phyloP scores from a whole-genome alignment of 2,113 vertebrate genomes.

The Chlorodrepanis virens region DNA sequence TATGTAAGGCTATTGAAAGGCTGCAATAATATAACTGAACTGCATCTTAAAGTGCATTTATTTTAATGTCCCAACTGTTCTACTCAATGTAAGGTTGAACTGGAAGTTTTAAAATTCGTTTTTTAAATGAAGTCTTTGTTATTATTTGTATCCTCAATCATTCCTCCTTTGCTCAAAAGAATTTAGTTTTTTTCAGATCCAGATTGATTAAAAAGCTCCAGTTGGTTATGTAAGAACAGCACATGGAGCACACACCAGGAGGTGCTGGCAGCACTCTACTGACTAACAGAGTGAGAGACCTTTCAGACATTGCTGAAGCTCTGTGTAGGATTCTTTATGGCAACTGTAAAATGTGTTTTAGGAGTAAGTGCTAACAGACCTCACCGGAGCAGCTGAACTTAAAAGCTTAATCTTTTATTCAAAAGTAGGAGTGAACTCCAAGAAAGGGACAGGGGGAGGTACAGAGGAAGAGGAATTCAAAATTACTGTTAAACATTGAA shows the following conservation, averaged over 20 bases:
- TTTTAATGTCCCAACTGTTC: neutral
- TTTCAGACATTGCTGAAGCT: neutral
- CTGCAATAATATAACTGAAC: neutral
- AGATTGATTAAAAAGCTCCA: neutral
- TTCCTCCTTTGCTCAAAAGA: neutral
- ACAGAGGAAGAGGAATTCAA: neutral
- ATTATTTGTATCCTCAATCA: neutral
- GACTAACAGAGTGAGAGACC: neutral
- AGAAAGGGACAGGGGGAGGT: neutral
- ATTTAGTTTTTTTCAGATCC: neutral
- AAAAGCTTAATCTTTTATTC: neutral
- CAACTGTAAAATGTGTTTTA: neutral
- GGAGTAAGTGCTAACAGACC: neutral
- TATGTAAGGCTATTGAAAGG: neutral
- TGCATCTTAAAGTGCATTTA: neutral
- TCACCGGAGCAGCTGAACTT: neutral
- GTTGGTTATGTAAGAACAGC: neutral
- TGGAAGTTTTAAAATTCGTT: neutral
- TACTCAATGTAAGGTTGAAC: neutral
- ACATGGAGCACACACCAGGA: neutral
- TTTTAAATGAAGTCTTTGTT: neutral
- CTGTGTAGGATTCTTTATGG: neutral
- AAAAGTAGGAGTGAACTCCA: neutral
- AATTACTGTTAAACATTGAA: neutral
- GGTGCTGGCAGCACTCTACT: neutral